phyloP scores from a whole-genome alignment of 2,888 invertebrate genomes.

The Pyrocoelia pectoralis region DNA sequence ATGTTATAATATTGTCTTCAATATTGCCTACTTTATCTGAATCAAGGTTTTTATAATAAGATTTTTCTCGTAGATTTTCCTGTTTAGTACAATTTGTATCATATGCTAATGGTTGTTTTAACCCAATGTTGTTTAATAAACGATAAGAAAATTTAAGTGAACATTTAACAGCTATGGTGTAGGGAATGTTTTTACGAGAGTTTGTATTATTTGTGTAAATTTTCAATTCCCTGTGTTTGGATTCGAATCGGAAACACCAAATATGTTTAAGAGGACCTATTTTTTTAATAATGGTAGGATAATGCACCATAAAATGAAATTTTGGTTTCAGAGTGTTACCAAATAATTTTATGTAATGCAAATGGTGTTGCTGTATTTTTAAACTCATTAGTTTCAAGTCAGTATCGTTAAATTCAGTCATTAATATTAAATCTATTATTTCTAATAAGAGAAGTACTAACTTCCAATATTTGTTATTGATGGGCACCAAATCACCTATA shows the following conservation, averaged over 20 bases:
- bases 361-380: conserved; percentile 3
- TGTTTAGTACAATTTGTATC: too few species aligned
- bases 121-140: background rate
- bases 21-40: background rate
- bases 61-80: background rate
- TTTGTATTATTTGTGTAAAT: background rate
- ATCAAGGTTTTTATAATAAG: background rate
- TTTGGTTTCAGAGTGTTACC: conserved; percentile 8
- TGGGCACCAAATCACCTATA: conserved; percentile 7
- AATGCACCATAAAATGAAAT: conserved; percentile 7
- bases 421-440: conserved; percentile 5
- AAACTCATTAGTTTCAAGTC: background rate
- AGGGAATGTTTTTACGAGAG: conserved; percentile 4
- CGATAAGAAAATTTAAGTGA: background rate
- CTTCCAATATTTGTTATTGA: conserved; percentile 12
- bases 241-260: conserved; percentile 9
- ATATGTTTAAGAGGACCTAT: background rate
- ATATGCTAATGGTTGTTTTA: background rate
- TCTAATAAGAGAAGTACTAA: background rate
- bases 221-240: conserved; percentile 12
- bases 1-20: conserved; percentile 4
- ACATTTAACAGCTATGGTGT: background rate
- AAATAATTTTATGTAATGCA: conserved; percentile 7
- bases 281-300: conserved; percentile 1
- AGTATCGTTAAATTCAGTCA: background rate